These are phyloP conservation scores for Leptinotarsa juncta DNA, from an alignment of 2,888 invertebrate genomes.

Conservation along the genomic window DNA sequence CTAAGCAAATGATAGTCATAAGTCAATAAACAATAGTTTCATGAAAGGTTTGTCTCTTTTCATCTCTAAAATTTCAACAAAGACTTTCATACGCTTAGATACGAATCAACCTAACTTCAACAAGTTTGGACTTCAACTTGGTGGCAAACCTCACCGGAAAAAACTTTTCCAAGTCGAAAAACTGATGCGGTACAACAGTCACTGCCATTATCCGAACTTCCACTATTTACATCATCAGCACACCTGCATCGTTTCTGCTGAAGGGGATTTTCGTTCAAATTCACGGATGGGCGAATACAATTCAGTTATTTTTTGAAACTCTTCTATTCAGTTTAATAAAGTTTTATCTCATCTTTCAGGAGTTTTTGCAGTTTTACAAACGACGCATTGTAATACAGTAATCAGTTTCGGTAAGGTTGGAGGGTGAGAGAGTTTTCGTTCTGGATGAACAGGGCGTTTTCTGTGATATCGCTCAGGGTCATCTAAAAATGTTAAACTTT, in stretches of 20 bases:
- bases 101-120: not conserved
- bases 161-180: not conserved
- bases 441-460: not conserved
- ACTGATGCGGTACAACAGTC: not conserved
- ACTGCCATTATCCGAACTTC: not conserved
- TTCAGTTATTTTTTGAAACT: slow-evolving; percentile 17
- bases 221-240: slow-evolving; percentile 35
- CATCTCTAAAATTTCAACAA: no score
- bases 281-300: slow-evolving; percentile 31
- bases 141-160: not conserved
- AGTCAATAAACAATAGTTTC: no score
- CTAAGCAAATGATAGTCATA: no score
- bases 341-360: not conserved
- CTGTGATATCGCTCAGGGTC: not conserved
- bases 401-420: not conserved
- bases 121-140: not conserved
- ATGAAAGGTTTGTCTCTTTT: no score
- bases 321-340: slow-evolving; percentile 8
- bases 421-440: not conserved
- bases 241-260: slow-evolving; percentile 40
- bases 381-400: not conserved
- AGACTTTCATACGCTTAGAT: no score
- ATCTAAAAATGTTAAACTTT: not conserved
- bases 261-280: slow-evolving; percentile 32
- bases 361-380: not conserved